These are phyloP conservation scores for Pseudochromis fuscus DNA, from an alignment of 2,797 vertebrate genomes.

Conservation along the genomic window DNA sequence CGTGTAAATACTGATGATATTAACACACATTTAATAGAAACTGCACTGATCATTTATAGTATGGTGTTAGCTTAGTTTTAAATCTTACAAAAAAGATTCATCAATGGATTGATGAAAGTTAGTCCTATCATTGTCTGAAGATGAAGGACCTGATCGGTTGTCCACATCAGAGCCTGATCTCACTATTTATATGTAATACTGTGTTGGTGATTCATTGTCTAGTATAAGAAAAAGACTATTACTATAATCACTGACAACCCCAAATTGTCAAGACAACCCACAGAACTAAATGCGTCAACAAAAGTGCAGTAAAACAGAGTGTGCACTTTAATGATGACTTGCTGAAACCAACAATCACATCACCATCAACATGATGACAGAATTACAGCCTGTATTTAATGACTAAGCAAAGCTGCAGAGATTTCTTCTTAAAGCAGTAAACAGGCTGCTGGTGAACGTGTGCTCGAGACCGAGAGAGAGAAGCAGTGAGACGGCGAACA, in stretches of 20 bases:
- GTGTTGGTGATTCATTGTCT: constrained; percentile 26
- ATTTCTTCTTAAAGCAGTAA: constrained; percentile 31
- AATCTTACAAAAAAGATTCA: no score
- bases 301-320: constrained; percentile 33
- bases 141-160: not conserved
- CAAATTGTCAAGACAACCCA: constrained; percentile 25
- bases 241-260: constrained; percentile 31
- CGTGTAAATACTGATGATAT: no score
- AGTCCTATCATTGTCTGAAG: not conserved
- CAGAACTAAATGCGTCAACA: constrained; percentile 32
- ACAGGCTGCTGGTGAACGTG: constrained; percentile 26
- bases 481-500: constrained; percentile 47
- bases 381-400: constrained; percentile 59
- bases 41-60: no score
- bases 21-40: no score
- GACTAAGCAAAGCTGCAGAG: constrained; percentile 34
- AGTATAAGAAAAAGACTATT: constrained; percentile 29
- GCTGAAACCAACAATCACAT: constrained; percentile 50
- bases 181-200: not conserved
- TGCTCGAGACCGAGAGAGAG: constrained; percentile 6
- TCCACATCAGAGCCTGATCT: not conserved
- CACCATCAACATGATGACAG: constrained; percentile 28
- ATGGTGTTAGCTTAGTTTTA: no score
- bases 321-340: constrained; percentile 37
- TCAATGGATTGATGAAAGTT: not conserved